Base-by-base conservation (phyloP, 2,888 invertebrate genomes). In the Eupithecia exiguata region DNA sequence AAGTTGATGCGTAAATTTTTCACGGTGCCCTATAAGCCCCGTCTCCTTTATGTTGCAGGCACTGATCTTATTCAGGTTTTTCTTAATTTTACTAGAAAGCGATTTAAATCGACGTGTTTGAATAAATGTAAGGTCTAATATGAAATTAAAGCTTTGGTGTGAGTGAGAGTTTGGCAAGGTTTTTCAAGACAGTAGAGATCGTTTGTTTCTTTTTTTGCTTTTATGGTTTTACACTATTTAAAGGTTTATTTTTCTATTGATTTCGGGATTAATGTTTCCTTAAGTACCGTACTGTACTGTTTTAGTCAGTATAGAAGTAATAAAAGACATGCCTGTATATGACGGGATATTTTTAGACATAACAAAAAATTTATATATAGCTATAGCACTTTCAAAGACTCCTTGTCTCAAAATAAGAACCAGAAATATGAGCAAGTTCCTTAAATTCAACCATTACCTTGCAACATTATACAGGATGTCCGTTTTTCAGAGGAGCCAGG, bases 1-100 rank as follows among this genome's bases (percentile, higher is more conserved):
- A 78, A 78, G 76, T 79, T 84, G 83, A 84, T 80, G 83, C 83
- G 83, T 83, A 86, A 83, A 85, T 86, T 84, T 83, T 82, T 80
- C 80, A 81, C 72, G 80, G 80, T 76, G 69, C 77, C 80, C 78
- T 81, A 84, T 84, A 84, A 85, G 58, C 25, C 82, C 81, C 81
- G 78, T 76, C 78, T 85, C 85, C 78, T 82, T 21, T 72, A 68
- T 58, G 66, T 43, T 25, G 40, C 14, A 21, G 40, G 21, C 21
- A 4, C 12, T 21, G n/a, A 66, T 43, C 16, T 25, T 25, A n/a
- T 66, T 25, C 12, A 14, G 40, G 21, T 38, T 25, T 40, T 21
- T 66, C 21, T 53, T 21, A 21, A 40, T 21, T 21, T 40, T 3
- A 65, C 63, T 36, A 61, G 12, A 30, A 3, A 30, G 30, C 30